Evolutionary conservation across 2,797 vertebrate genomes (phyloP).

Genomic region (Mormyrops boulengeri): DNA sequence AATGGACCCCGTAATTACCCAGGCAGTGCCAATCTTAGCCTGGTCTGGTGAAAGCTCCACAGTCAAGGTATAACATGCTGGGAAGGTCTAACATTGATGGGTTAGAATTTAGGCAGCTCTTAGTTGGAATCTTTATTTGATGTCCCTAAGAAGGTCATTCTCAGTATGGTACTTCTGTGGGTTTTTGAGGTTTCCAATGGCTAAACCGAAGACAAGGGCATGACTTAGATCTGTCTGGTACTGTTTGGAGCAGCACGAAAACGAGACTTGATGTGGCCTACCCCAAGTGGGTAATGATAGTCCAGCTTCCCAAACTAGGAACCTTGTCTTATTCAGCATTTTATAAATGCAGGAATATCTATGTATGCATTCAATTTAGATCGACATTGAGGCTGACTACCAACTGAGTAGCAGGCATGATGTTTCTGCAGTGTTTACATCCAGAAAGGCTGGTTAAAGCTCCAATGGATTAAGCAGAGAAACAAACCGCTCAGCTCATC

Average conservation of each 20-base stretch:
- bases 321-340: slow-evolving; percentile 47
- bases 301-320: slow-evolving; percentile 43
- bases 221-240: slow-evolving; percentile 38
- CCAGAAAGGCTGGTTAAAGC: background rate
- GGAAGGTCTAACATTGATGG: background rate
- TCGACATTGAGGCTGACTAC: background rate
- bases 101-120: background rate
- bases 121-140: background rate
- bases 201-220: slow-evolving; percentile 29
- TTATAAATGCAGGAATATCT: slow-evolving; percentile 48
- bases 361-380: slow-evolving; percentile 16
- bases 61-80: slow-evolving; percentile 5
- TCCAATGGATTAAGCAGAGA: background rate
- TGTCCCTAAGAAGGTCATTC: slow-evolving; percentile 1
- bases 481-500: background rate
- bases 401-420: background rate
- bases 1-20: slow-evolving; percentile 60
- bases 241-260: slow-evolving; percentile 42
- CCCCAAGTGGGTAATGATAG: slow-evolving; percentile 54
- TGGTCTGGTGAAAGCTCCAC: background rate
- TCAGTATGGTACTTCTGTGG: background rate
- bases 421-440: background rate
- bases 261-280: slow-evolving; percentile 56
- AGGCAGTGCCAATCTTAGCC: slow-evolving; percentile 54
- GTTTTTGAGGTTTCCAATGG: slow-evolving; percentile 26